These are phyloP conservation scores for Drosophila heteroneura DNA, from an alignment of 2,888 invertebrate species.

Conservation along the genomic window DNA sequence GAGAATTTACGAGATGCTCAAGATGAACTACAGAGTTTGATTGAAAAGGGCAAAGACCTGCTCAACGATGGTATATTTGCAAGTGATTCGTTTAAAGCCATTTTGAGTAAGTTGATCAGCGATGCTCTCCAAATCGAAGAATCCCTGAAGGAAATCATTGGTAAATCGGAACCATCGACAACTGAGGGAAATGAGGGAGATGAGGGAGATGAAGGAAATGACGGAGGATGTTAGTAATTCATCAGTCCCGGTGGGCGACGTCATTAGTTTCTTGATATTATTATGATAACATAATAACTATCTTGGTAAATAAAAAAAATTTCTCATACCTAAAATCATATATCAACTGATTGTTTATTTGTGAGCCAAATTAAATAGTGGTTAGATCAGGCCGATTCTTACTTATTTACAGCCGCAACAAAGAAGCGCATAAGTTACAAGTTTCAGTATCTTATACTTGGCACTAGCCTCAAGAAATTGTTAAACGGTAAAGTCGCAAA, in stretches of 20 bases:
- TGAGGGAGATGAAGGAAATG: background rate
- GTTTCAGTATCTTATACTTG: background rate
- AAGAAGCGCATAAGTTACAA: background rate
- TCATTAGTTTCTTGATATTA: background rate
- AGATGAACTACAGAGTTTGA: background rate
- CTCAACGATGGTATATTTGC: background rate
- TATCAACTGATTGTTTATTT: background rate
- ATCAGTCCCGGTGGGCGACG: background rate
- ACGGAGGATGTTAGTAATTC: background rate
- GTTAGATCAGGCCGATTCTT: background rate
- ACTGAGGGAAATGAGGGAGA: too few relatives aligned
- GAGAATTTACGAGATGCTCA: background rate
- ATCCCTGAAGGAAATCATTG: constrained; percentile 14
- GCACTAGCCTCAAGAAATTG: background rate
- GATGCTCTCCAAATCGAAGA: constrained; percentile 14
- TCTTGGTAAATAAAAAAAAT: background rate
- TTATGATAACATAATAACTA: background rate
- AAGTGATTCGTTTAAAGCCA: background rate
- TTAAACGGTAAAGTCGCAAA: background rate
- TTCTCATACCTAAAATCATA: background rate
- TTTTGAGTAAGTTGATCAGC: background rate
- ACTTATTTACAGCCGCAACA: background rate
- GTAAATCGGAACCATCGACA: background rate
- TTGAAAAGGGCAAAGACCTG: constrained; percentile 3
- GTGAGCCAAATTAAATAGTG: background rate